Percentiles rank a stretch among this genome's conserved stretches.
Evolutionary conservation across 2,888 invertebrate genomes (phyloP).

Genomic region (Pachydiplax longipennis): DNA sequence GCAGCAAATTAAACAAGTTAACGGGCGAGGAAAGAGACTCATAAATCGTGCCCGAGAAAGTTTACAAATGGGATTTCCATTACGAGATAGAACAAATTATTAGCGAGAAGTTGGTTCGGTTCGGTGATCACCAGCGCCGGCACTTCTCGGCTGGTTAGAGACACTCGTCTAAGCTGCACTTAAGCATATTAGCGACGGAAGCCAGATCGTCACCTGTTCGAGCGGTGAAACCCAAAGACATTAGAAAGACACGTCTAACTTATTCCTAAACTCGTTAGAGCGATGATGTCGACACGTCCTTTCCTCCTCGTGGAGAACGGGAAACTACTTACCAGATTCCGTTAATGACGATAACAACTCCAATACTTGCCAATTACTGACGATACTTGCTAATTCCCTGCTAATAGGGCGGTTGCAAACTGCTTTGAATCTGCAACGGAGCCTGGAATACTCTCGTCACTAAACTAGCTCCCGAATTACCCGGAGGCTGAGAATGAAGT

Average conservation of each 20-base stretch:
- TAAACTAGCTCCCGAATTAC: too few species aligned
- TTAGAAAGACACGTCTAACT: not conserved
- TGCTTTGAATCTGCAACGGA: too few species aligned
- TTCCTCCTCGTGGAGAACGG: not conserved
- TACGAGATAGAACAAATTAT: not conserved
- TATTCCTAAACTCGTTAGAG: not conserved
- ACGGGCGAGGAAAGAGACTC: too few species aligned
- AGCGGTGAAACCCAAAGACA: not conserved
- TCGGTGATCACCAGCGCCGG: not conserved
- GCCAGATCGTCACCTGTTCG: not conserved
- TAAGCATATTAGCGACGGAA: not conserved
- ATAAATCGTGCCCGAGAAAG: not conserved
- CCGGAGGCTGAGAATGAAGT: too few species aligned
- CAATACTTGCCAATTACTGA: too few species aligned
- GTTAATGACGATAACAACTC: not conserved
- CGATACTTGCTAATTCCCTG: too few species aligned
- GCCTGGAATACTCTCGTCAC: too few species aligned
- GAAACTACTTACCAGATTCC: not conserved
- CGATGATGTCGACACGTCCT: not conserved
- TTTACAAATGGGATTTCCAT: not conserved
- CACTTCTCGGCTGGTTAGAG: not conserved
- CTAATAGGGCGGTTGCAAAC: too few species aligned
- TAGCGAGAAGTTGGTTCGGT: not conserved
- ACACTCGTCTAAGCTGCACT: not conserved
- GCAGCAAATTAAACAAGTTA: too few species aligned